These are phyloP conservation scores for Cirrhinus molitorella DNA, from an alignment of 2,797 vertebrate genomes.

Conservation along the genomic window DNA sequence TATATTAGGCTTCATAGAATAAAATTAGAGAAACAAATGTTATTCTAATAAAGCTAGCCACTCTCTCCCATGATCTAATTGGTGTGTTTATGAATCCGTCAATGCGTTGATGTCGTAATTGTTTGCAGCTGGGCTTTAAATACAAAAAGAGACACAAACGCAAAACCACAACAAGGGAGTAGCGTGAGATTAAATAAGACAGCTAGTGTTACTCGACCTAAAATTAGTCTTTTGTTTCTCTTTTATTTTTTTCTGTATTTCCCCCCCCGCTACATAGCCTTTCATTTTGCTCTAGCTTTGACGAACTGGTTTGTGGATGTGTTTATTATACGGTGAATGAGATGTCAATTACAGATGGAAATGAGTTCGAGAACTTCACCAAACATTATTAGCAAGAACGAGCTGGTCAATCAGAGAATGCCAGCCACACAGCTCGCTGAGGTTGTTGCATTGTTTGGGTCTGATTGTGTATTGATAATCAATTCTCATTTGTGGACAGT, in stretches of 20 bases:
- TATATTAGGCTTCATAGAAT: slow-evolving; percentile 20
- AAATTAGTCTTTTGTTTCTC: neutral
- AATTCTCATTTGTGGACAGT: slow-evolving; percentile 3
- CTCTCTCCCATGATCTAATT: slow-evolving; percentile 48
- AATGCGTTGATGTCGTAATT: slow-evolving; percentile 57
- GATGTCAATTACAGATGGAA: slow-evolving; percentile 8
- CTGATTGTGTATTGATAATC: slow-evolving; percentile 29
- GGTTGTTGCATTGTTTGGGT: neutral
- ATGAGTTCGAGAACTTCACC: slow-evolving; percentile 9
- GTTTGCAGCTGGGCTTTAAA: slow-evolving; percentile 60
- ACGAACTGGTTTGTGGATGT: neutral
- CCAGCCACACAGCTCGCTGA: neutral
- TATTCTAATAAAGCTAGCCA: slow-evolving; percentile 29
- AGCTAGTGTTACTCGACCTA: neutral
- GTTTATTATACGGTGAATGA: neutral
- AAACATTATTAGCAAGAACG: neutral
- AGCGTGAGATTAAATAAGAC: slow-evolving; percentile 28
- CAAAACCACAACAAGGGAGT: slow-evolving; percentile 33
- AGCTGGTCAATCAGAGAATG: slow-evolving; percentile 16
- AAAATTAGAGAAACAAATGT: slow-evolving; percentile 31
- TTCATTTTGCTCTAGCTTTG: neutral
- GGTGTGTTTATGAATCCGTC: slow-evolving; percentile 46
- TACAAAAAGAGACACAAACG: slow-evolving; percentile 18
- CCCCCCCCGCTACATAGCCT: neutral
- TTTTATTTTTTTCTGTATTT: neutral